Base-by-base conservation (phyloP, 2,113 vertebrate species). In the Poeciliopsis turrubarensis region DNA sequence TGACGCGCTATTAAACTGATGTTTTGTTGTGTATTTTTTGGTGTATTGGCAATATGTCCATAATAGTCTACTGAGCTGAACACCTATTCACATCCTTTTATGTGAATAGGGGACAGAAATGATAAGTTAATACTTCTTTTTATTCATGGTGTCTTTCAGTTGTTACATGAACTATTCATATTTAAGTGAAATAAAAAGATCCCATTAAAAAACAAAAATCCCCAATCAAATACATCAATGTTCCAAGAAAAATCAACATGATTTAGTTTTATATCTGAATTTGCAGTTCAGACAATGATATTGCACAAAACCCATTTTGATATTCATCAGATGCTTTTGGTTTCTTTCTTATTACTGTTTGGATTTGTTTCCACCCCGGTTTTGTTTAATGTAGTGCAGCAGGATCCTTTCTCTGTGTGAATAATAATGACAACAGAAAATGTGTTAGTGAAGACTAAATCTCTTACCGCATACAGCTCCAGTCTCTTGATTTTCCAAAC, bases 181-280 rank as follows among this genome's bases (percentile, higher is more conserved):
- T 34, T 34, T 11, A 1, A 34, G 9, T 34, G 9, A 34, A 34
- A 34, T 10, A 11, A 34, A 34, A 37, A 37, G 10, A 37, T 11
- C 9, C 2, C 11, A 37, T 37, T 11, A 10, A 37, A 34, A 34
- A 34, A 34, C 8, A 34, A 3, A 73, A 62, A 41, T 71, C 74
- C 39, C 0, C 14, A 26, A 30, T 39, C 27, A 67, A 82, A 79
- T 65, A 68, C 26, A 86, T 70, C 51, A 57, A 10, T n/a, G 22
- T 10, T n/a, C 25, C 10, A 57, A n/a, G 51, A 57, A 31, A 31
- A 31, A 25, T 25, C 9, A n/a, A n/a, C 17, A 57, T 57, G 51
- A 2, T n/a, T 57, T 2, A 25, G 8, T 57, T 57, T n/a, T 57
- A 57, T 57, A 2, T 57, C 22, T 57, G 51, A 25, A 17, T 47